Evolutionary conservation across 2,797 vertebrate species (phyloP).

Genomic region (Molossus molossus): DNA sequence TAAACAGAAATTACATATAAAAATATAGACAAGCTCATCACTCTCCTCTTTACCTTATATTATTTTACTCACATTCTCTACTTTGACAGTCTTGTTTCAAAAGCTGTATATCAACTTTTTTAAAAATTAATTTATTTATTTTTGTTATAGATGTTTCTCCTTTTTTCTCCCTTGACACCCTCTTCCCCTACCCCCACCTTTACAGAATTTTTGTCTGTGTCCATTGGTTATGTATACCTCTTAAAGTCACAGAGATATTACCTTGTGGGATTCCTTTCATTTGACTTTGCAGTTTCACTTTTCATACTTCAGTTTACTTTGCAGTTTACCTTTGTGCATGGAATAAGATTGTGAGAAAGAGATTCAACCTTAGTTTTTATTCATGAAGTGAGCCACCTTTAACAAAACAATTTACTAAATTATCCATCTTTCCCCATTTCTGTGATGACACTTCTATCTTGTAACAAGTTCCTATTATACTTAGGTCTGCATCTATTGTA

Average conservation of each 20-base stretch:
- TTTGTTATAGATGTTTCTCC: no score
- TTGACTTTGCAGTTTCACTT: conserved; percentile 4
- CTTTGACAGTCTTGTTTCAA: background rate
- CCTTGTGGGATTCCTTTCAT: background rate
- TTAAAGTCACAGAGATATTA: background rate
- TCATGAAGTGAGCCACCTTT: background rate
- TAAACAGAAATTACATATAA: background rate
- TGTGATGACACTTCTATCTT: background rate
- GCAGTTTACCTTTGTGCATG: background rate
- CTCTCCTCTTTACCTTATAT: background rate
- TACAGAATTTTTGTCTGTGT: no score
- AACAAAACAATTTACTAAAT: background rate
- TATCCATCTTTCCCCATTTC: background rate
- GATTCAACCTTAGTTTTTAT: background rate
- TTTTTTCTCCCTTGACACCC: no score
- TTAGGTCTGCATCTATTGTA: background rate
- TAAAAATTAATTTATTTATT: no score
- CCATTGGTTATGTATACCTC: background rate
- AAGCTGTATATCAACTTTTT: background rate
- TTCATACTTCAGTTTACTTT: background rate
- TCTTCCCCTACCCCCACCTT: no score
- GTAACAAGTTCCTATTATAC: background rate
- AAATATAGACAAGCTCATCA: background rate
- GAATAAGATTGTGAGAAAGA: background rate
- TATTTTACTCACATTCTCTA: background rate